Conservation (phyloP, 2,113 vertebrate genomes). For the Rhinolophus sinicus region DNA sequence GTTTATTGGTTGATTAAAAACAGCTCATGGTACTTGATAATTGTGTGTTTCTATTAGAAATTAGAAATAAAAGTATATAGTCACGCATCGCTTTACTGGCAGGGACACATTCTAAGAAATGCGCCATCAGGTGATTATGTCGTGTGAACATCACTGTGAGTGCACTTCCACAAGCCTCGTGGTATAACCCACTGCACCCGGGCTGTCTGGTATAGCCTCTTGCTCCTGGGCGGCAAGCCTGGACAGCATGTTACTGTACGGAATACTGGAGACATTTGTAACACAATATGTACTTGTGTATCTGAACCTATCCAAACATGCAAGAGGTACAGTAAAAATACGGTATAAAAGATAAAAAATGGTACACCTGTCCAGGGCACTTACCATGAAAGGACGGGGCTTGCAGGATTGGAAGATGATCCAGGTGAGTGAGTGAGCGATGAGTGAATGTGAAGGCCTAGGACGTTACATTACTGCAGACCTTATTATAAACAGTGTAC, state of each 20-base stretch:
- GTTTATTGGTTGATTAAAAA: constrained; percentile 20
- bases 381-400: background rate
- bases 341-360: background rate
- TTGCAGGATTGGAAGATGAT: background rate
- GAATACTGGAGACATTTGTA: background rate
- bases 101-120: background rate
- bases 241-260: no score
- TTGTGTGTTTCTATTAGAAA: background rate
- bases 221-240: background rate
- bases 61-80: constrained; percentile 14
- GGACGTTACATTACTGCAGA: background rate
- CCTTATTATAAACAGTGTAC: no score
- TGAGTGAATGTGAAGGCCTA: background rate
- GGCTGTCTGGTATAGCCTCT: background rate
- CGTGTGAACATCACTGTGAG: no score
- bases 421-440: background rate
- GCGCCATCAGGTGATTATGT: background rate
- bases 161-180: no score
- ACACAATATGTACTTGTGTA: background rate
- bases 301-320: background rate
- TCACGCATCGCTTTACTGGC: background rate
- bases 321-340: background rate
- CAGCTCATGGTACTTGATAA: background rate
- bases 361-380: background rate
- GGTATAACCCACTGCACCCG: background rate